Percentiles rank a stretch among this genome's conserved stretches.
These are phyloP conservation scores for Brachionus sp. DNA, from an alignment of 1,140 invertebrate species.

Conservation along the genomic window DNA sequence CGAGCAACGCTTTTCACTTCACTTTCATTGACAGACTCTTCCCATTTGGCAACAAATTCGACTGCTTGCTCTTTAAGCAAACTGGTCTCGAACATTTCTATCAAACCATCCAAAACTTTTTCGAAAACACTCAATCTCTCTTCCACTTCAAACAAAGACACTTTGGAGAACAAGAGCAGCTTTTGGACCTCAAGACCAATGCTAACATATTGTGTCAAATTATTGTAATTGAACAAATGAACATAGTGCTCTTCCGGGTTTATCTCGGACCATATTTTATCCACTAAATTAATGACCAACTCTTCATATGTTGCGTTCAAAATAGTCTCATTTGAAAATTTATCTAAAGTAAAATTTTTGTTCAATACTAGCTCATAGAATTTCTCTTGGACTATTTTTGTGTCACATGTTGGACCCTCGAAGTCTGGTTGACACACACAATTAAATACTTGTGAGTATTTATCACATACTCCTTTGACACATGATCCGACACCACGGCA, in stretches of 20 bases:
- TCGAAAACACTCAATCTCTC: neutral
- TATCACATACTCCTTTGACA: conserved; percentile 12
- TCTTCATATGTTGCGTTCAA: neutral
- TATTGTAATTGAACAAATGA: neutral
- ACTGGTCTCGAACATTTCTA: neutral
- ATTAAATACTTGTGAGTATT: neutral
- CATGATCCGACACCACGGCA: neutral
- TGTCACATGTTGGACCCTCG: conserved; percentile 8
- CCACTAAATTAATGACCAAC: neutral
- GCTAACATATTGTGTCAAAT: neutral
- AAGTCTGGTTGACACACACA: neutral
- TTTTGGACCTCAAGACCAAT: conserved; percentile 6
- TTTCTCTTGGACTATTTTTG: neutral
- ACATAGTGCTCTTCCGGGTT: neutral
- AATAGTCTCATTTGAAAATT: neutral
- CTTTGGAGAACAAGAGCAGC: neutral
- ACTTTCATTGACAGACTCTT: neutral
- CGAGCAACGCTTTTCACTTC: neutral
- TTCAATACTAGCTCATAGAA: neutral
- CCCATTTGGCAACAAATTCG: conserved; percentile 16
- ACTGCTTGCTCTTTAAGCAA: neutral
- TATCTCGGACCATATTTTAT: neutral
- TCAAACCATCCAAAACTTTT: neutral
- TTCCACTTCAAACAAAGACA: neutral
- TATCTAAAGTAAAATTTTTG: neutral